Base-by-base conservation (phyloP, 2,113 vertebrate genomes). In the Poecilia latipinna region DNA sequence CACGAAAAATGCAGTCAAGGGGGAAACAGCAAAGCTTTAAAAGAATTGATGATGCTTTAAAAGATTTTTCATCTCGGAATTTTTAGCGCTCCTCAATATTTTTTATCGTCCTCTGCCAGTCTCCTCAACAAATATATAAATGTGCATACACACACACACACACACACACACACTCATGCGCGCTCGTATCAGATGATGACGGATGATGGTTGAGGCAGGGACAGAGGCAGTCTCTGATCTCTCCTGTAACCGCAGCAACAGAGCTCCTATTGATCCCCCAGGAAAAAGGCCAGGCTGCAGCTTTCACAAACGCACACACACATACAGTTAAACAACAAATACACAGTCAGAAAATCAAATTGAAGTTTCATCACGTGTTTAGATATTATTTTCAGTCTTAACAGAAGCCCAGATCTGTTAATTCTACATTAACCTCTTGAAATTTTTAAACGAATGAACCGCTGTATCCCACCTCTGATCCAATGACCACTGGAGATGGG, bases 151-250 rank as follows among this genome's bases (percentile, higher is more conserved):
- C 60, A n/a, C 69, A 63, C 54, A 48, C 70, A 54, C 75, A 37
- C 65, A 29, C 29, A 37, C 35, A 8, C 51, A 44, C 67, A 35
- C 26, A 3, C 78, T 70, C 80, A 0, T 28, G 74, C 70, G 74
- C 57, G 24, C 76, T 80, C 39, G 17, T 22, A 83, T 82, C 77
- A 82, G 78, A 87, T 86, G 89, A 88, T 82, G 87, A 88, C 83
- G 80, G 85, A 85, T 82, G 92, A 89, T 83, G 87, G 83, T 74
- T 66, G 84, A 89, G 80, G 86, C 77, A 61, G 74, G 86, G 91
- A 90, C 91, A 90, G 91, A 92, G 89, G 87, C 90, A 78, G 90
- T 85, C 93, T 94, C 88, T 93, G 92, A 93, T 91, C 91, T 93
- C 89, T 90, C 90, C 71, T 80, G 88, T 93, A 86, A 91, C 92